Evolutionary conservation across 2,888 invertebrate species (phyloP), one percentile per base, ranked within the genome.

Genomic region (Polyommatus iphigenia): DNA sequence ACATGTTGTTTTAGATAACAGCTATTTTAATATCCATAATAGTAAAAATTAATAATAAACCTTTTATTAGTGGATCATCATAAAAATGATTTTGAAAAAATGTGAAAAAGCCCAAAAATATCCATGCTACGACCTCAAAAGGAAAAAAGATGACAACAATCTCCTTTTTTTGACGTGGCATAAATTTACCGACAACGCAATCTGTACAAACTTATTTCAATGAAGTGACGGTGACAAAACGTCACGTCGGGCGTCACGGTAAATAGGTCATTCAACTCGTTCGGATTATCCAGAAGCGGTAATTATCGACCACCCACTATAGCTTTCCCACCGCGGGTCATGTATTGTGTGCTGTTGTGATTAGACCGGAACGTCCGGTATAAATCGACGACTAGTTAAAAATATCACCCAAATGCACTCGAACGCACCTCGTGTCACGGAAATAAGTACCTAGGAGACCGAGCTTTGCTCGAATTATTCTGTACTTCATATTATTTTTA

Each of bases 261-360:
- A 41, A 76, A 57, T 57, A 24, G 32, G 71, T 29, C 76, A 71
- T 79, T 67, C 46, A 79, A 67, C 75, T 13, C 15, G 36, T 54
- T 62, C 71, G 67, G 78, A 78, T 82, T 59, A 80, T 81, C 79
- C 36, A 79, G 77, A 80, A 78, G 78, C 79, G 71, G 79, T 79
- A 78, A 59, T 78, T 82, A 78, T 59, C 85, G 91, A 89, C 93
- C 93, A 93, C 93, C 93, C 92, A 92, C 90, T 91, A 85, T 24
- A 80, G 82, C 83, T 89, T 90, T 91, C 91, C 88, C 87, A 85
- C 87, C 89, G 87, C 85, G 81, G 84, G 89, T 90, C 91, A 92
- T 87, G 83, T 86, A 89, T 89, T 92, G 93, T 94, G 83, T 92
- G 85, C 86, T 88, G 88, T 91, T 90, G 92, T 92, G 88, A 92